Evolutionary conservation across 1,140 invertebrate species (phyloP).

Genomic region (Drosophila bocqueti): DNA sequence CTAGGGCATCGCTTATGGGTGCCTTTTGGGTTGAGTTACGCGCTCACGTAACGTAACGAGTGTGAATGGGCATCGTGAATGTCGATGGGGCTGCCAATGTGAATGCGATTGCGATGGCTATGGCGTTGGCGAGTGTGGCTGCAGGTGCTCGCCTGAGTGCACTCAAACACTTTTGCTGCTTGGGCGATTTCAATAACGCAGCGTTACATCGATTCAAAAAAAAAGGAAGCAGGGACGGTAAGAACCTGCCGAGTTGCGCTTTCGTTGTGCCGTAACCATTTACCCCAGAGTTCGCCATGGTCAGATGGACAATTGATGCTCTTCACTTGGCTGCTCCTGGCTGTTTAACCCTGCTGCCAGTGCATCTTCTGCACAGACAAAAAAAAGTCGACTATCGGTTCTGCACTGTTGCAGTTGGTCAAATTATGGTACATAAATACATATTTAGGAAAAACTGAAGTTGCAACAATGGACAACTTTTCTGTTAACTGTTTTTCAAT

Average conservation of each 20-base stretch:
- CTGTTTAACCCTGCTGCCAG: slow-evolving; percentile 62
- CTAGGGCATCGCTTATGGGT: slow-evolving; percentile 28
- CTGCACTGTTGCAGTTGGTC: background rate
- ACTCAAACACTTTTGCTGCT: slow-evolving; percentile 79
- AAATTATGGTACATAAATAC: background rate
- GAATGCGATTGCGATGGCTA: slow-evolving; percentile 11
- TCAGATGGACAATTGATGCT: slow-evolving; percentile 78
- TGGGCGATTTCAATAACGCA: slow-evolving; percentile 73
- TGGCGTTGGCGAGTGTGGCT: slow-evolving; percentile 16
- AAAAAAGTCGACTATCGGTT: background rate
- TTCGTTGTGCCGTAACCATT: slow-evolving; percentile 48
- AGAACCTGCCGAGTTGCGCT: slow-evolving; percentile 40
- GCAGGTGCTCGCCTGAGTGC: slow-evolving; percentile 62
- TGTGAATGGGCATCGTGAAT: slow-evolving; percentile 17
- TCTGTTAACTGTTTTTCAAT: background rate
- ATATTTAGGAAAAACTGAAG: background rate
- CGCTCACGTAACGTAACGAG: slow-evolving; percentile 25
- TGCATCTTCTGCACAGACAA: slow-evolving; percentile 40
- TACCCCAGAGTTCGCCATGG: slow-evolving; percentile 44
- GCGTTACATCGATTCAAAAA: slow-evolving; percentile 40
- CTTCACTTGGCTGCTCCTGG: slow-evolving; percentile 54
- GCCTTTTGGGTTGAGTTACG: slow-evolving; percentile 44
- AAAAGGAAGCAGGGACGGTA: background rate
- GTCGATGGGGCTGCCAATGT: slow-evolving; percentile 12
- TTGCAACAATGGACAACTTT: background rate